Percentiles rank a stretch among this genome's conserved stretches.
Evolutionary conservation across 2,797 vertebrate species (phyloP).

Genomic region (Lithobates pipiens): DNA sequence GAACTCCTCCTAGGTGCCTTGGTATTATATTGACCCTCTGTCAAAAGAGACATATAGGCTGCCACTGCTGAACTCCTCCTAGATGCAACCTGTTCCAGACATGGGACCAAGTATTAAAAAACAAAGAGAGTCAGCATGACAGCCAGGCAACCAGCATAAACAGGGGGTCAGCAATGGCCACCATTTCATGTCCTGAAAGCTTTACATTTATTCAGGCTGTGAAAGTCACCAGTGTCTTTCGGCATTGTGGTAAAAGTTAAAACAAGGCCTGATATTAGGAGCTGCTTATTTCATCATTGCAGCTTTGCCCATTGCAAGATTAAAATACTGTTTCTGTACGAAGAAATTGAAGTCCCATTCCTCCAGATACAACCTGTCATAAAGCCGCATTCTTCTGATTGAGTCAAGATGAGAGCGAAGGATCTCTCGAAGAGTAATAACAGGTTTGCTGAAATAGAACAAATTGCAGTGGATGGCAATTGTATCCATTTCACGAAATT

Average conservation of each 20-base stretch:
- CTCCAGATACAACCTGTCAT: conserved; percentile 61
- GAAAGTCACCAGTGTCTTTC: neutral
- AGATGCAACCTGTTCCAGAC: neutral
- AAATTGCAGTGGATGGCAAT: conserved; percentile 62
- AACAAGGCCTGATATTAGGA: conserved; percentile 41
- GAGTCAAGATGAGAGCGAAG: conserved; percentile 62
- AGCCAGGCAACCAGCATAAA: too few species aligned
- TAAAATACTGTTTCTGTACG: conserved; percentile 35
- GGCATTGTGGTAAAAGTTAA: conserved; percentile 52
- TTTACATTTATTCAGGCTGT: neutral
- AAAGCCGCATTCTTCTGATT: conserved; percentile 59
- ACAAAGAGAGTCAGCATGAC: too few species aligned
- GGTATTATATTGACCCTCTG: neutral
- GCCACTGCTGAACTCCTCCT: neutral
- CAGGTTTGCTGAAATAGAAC: conserved; percentile 63
- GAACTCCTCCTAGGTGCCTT: neutral
- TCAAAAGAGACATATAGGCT: too few species aligned
- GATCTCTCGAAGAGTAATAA: conserved; percentile 62
- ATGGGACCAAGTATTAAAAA: too few species aligned
- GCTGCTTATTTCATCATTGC: conserved; percentile 46
- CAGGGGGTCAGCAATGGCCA: neutral
- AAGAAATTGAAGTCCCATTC: conserved; percentile 60
- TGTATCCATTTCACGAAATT: conserved; percentile 62
- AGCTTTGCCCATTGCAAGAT: conserved; percentile 42
- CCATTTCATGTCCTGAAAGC: neutral